Base-by-base conservation (phyloP, 2,797 vertebrate species). In the Lithobates sylvaticus region DNA sequence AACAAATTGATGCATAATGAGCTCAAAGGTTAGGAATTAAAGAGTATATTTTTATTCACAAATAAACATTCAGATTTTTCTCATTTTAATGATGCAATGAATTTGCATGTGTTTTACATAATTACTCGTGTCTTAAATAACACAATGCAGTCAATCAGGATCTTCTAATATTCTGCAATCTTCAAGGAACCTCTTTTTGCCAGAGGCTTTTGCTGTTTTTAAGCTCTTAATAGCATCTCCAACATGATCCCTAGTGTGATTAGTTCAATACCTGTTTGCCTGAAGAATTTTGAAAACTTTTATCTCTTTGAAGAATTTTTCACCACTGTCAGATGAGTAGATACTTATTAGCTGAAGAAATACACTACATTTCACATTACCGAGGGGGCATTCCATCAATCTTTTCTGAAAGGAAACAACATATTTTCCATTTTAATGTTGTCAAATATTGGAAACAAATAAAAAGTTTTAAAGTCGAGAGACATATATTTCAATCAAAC, bases 201-300 rank as follows among this genome's bases (percentile, higher is more conserved):
- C 83, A 64, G 76, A 72, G 83, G 83, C 83, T 77, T 78, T 84
- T 39, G 65, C 82, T 84, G 74, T 76, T 84, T 75, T 76, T 84
- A 84, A 84, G 68, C 83, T 78, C 83, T 84, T 84, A 84, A 84
- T 84, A 77, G 82, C 74, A 77, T 77, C 83, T 78, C 74, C 75
- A 72, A 72, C 68, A 84, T 78, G 67, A 71, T 70, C 83, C 74
- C 83, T 39, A 64, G 75, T 84, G 76, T 78, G 83, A 84, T 78
- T 84, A 78, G 83, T 84, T 84, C 83, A 84, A 72, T 84, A 77
- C 65, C 83, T 84, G 75, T 78, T 78, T 78, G 65, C 76, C 75
- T 71, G 75, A 77, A 78, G 68, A 72, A 84, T 78, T 72, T 61
- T 26, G 74, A 82, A 54, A 82, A 74, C 70, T 82, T 71, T 82